A percentile compares a stretch with the other conserved stretches of the same genome.
These are phyloP conservation scores for Dysmachus trigonus DNA, from an alignment of 2,888 invertebrate genomes.

Conservation along the genomic window DNA sequence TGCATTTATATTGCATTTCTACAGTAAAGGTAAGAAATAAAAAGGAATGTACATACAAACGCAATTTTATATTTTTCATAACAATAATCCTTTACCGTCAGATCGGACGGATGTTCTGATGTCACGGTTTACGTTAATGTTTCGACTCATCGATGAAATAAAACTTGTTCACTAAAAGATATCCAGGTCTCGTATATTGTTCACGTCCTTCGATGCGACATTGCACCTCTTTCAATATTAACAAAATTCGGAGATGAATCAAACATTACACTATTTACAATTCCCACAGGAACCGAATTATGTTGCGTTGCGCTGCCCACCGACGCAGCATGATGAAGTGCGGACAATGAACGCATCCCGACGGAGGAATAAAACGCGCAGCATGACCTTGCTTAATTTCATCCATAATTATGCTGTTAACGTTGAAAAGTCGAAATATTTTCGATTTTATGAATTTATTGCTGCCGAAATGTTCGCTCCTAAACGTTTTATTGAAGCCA, in stretches of 20 bases:
- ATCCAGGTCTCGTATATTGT: not conserved
- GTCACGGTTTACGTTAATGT: not conserved
- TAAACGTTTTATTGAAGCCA: constrained; percentile 32
- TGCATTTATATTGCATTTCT: not conserved
- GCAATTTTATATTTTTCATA: not conserved
- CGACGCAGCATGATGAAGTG: not conserved
- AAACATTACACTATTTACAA: not conserved
- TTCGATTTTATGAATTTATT: constrained; percentile 47
- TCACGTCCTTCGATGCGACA: not conserved
- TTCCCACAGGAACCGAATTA: not conserved
- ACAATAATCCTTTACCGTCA: not conserved
- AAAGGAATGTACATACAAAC: not conserved
- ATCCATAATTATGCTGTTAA: constrained; percentile 47
- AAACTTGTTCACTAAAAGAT: not conserved
- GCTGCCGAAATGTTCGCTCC: constrained; percentile 30
- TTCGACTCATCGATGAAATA: not conserved
- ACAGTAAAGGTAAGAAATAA: not conserved
- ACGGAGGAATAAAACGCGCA: not conserved
- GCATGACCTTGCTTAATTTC: constrained; percentile 44
- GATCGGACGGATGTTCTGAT: not conserved
- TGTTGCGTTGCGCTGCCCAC: not conserved
- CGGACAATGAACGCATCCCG: not conserved
- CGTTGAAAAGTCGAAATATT: constrained; percentile 40
- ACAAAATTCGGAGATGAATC: not conserved
- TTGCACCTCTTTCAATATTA: not conserved